A percentile compares a stretch with the other conserved stretches of the same genome.
Evolutionary conservation across 2,113 vertebrate genomes (phyloP).

Genomic region (Bambusicola thoracicus): DNA sequence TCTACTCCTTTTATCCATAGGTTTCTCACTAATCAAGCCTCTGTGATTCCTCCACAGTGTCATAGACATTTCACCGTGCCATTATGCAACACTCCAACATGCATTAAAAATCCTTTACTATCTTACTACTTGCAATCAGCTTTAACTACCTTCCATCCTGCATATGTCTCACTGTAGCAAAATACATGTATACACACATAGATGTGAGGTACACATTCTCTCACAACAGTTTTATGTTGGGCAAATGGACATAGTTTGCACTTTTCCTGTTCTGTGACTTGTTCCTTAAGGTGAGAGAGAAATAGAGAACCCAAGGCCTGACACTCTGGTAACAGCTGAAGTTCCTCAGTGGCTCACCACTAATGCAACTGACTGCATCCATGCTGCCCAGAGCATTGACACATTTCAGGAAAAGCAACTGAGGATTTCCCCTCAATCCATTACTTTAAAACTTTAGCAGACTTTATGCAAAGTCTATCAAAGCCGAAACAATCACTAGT

Average conservation of each 20-base stretch:
- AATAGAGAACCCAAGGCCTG: neutral
- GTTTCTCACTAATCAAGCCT: neutral
- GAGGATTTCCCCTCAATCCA: neutral
- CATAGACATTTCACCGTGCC: neutral
- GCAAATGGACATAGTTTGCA: accelerated
- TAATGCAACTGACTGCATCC: accelerated
- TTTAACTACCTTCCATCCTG: neutral
- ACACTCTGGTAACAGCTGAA: neutral
- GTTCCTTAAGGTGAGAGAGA: neutral
- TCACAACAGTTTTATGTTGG: neutral
- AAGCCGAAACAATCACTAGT: neutral
- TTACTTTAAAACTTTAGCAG: neutral
- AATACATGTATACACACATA: neutral
- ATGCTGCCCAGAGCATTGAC: neutral
- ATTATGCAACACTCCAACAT: neutral
- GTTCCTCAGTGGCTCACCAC: accelerated
- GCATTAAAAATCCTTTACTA: neutral
- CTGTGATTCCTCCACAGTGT: neutral
- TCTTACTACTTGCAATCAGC: neutral
- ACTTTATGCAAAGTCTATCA: neutral
- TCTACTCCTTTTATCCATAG: neutral
- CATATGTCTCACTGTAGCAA: neutral
- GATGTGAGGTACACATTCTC: accelerated
- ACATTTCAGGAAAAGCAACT: neutral
- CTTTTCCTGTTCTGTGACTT: neutral